phyloP scores from a whole-genome alignment of 1,140 invertebrate species.

The Drosophila nigrodunni region DNA sequence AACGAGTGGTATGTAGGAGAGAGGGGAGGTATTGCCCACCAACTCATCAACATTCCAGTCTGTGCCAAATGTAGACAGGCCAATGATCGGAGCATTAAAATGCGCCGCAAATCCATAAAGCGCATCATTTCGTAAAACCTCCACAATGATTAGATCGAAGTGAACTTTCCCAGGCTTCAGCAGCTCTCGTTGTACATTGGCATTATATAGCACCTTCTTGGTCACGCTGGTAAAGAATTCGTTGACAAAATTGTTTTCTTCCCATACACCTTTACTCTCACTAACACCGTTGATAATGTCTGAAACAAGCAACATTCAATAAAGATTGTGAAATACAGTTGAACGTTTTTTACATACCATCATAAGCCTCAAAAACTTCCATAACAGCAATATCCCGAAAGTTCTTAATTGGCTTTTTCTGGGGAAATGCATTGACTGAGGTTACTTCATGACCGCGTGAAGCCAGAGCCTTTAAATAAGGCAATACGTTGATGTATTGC shows the following conservation, averaged over 20 bases:
- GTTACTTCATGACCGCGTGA: slow-evolving; percentile 89
- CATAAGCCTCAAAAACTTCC: slow-evolving; percentile 57
- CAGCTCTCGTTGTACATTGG: slow-evolving; percentile 52
- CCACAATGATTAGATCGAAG: slow-evolving; percentile 70
- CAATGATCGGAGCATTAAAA: slow-evolving; percentile 79
- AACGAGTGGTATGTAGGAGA: slow-evolving; percentile 78
- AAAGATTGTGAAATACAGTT: too few species aligned
- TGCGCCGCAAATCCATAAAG: slow-evolving; percentile 69
- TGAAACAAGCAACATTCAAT: slow-evolving; percentile 18
- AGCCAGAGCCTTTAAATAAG: slow-evolving; percentile 88
- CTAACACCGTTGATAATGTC: slow-evolving; percentile 37
- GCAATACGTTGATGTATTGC: slow-evolving; percentile 76
- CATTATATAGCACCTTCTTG: slow-evolving; percentile 47
- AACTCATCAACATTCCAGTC: slow-evolving; percentile 71
- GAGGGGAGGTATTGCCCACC: slow-evolving; percentile 80
- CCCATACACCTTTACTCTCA: slow-evolving; percentile 36
- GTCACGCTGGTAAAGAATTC: slow-evolving; percentile 51
- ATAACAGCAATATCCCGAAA: slow-evolving; percentile 63
- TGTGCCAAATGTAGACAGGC: slow-evolving; percentile 74
- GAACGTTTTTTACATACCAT: slow-evolving; percentile 38
- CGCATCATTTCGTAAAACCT: slow-evolving; percentile 61
- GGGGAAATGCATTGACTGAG: slow-evolving; percentile 88
- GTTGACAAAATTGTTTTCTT: slow-evolving; percentile 60
- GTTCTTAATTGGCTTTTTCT: slow-evolving; percentile 74
- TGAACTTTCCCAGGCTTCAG: slow-evolving; percentile 49